Conservation (phyloP, 2,797 vertebrate genomes). For the Cetoscarus ocellatus region DNA sequence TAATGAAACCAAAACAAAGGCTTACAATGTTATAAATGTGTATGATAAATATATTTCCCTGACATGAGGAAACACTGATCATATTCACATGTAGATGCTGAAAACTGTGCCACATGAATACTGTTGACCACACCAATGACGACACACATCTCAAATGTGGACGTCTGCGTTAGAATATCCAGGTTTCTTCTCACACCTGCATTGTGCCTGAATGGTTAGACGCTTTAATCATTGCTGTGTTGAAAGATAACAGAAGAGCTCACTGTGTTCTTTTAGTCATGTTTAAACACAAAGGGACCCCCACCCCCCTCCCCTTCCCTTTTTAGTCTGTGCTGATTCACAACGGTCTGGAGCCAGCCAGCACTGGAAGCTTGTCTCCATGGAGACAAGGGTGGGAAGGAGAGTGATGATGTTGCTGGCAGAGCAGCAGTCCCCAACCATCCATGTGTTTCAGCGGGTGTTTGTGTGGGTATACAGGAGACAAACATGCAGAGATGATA, state of each 20-base stretch:
- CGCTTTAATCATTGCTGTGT: constrained; percentile 53
- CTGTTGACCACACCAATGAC: not conserved
- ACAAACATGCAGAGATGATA: constrained; percentile 45
- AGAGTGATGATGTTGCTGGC: constrained; percentile 82
- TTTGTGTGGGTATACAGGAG: constrained; percentile 50
- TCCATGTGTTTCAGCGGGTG: constrained; percentile 68
- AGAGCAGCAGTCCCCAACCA: constrained; percentile 75
- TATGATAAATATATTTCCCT: too few relatives aligned
- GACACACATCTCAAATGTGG: not conserved
- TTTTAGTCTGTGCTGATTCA: constrained; percentile 81
- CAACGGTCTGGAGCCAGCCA: constrained; percentile 78
- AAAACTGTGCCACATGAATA: not conserved
- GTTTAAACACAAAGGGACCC: constrained; percentile 74
- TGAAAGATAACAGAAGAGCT: constrained; percentile 45
- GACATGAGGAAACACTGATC: too few relatives aligned
- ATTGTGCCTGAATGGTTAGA: not conserved
- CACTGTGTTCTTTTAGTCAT: constrained; percentile 68
- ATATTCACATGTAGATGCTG: not conserved
- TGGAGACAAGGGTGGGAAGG: constrained; percentile 84
- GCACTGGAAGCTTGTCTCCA: constrained; percentile 83
- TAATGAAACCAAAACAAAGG: not conserved
- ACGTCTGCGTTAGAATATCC: not conserved
- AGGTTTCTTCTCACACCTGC: constrained; percentile 22
- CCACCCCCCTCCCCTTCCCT: constrained; percentile 36
- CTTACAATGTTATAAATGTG: too few relatives aligned